Evolutionary conservation across 1,140 invertebrate species (phyloP).

Genomic region (Drosophila carrolli): DNA sequence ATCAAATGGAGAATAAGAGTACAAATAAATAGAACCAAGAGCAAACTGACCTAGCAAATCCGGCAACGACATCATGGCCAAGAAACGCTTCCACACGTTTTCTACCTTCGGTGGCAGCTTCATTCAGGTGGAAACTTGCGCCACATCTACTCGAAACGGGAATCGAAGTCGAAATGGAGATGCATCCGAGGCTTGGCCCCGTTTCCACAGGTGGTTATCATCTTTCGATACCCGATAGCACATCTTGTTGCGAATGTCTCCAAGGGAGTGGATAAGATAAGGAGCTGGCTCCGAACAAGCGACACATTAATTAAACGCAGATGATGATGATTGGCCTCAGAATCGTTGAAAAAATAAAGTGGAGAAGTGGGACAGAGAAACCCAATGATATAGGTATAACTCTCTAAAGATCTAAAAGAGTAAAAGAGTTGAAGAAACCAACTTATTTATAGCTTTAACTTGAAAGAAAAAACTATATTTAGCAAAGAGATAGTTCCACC

Average conservation of each 20-base stretch:
- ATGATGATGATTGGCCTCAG: constrained; percentile 19
- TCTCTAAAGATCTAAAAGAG: not conserved
- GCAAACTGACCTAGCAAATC: constrained; percentile 56
- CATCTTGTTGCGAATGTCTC: constrained; percentile 59
- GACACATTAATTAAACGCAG: constrained; percentile 54
- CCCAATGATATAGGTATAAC: constrained; percentile 1
- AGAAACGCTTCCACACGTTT: constrained; percentile 53
- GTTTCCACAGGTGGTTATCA: constrained; percentile 18
- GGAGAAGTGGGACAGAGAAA: not conserved
- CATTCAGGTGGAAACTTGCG: constrained; percentile 26
- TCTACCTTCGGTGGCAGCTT: constrained; percentile 30
- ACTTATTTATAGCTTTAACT: constrained; percentile 14
- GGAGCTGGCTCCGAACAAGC: constrained; percentile 27
- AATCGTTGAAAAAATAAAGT: not conserved
- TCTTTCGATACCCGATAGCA: constrained; percentile 33
- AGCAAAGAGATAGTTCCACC: not conserved
- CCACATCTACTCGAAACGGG: constrained; percentile 42
- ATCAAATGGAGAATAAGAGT: not conserved
- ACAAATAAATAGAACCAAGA: not conserved
- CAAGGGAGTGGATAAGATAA: constrained; percentile 54
- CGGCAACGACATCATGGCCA: constrained; percentile 49
- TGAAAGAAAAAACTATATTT: constrained; percentile 5
- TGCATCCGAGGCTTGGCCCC: constrained; percentile 26
- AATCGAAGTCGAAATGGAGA: constrained; percentile 33
- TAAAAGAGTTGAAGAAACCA: not conserved